phyloP scores from a whole-genome alignment of 2,888 invertebrate genomes.

The Sinotaia quadrata region DNA sequence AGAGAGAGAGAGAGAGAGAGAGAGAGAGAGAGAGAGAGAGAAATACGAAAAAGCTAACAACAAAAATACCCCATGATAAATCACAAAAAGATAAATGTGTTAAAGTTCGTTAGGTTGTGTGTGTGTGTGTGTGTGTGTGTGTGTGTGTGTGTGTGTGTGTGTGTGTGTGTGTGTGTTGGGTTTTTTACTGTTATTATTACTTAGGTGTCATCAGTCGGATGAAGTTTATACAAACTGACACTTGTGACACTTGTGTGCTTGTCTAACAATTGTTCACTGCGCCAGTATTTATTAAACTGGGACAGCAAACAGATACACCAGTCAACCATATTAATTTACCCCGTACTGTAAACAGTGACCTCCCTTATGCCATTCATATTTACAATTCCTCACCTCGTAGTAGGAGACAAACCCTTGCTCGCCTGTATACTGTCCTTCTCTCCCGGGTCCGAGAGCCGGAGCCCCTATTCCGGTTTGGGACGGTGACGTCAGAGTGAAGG shows the following conservation, averaged over 20 bases:
- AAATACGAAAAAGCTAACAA: not conserved
- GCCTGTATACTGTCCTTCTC: constrained; percentile 53
- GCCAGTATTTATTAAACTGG: no score
- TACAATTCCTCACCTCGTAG: constrained; percentile 51
- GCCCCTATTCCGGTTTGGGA: constrained; percentile 46
- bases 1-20: not conserved
- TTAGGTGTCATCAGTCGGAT: no score
- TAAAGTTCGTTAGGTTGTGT: not conserved
- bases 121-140: constrained; percentile 10
- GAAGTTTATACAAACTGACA: no score
- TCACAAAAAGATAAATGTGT: not conserved
- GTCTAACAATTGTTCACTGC: no score
- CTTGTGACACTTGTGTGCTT: no score
- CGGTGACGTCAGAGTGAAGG: constrained; percentile 85
- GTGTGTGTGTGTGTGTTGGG: not conserved
- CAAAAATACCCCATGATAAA: not conserved
- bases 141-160: constrained; percentile 1
- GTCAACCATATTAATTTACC: no score
- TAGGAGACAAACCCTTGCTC: constrained; percentile 61
- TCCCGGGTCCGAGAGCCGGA: constrained; percentile 47
- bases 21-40: not conserved
- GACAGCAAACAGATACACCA: no score
- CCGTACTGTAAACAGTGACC: no score
- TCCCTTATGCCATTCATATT: no score
- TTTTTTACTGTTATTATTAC: not conserved